Base-by-base conservation (phyloP, 2,888 invertebrate genomes). In the Caenorhabditis doughertyi region DNA sequence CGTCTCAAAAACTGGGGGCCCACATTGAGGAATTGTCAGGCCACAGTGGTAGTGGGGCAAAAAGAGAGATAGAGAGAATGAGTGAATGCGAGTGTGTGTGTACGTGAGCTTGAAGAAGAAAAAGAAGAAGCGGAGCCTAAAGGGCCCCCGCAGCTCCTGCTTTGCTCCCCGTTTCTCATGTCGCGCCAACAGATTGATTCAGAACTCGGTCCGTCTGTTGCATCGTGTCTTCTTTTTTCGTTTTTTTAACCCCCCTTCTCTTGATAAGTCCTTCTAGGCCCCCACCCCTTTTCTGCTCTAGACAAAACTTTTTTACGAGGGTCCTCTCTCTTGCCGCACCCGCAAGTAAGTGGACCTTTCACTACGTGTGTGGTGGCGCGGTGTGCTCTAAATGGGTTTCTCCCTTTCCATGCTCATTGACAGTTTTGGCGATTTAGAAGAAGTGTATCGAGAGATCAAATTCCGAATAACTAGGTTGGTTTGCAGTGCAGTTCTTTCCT, bases 331-430 rank as follows among this genome's bases (percentile, higher is more conserved):
- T 9, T 9, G 9, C 9, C 32, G 47, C 35, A 27, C 27, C 39
- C 25, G 44, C 47, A 3, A 47, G 27, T 47, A 39, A 42, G 25
- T 39, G 16, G 44, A 44, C 29, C 27, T n/a, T 42, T 56, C 44
- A 70, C 44, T 29, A 35, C 42, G 23, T 39, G 13, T 49, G 5
- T 29, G 53, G 70, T 29, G 60, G 64, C 53, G 42, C 51, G 23
- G 42, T 74, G 44, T 23, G 47, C 27, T 23, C 35, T 23, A 13
- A 44, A 81, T 81, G 81, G 81, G 81, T 29, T 76, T 81, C 44
- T 81, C 81, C 1, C 42, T 81, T 47, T 81, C 81, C 18, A 81
- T 81, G 71, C 71, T 81, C n/a, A 32, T 77, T 35, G 81, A 81
- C 55, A 65, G 65, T 67, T 60, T 77, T 16, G 64, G 47, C 42